Evolutionary conservation across 1,140 invertebrate species (phyloP), one percentile per base, ranked within the genome.

Genomic region (Microplitis mediator): DNA sequence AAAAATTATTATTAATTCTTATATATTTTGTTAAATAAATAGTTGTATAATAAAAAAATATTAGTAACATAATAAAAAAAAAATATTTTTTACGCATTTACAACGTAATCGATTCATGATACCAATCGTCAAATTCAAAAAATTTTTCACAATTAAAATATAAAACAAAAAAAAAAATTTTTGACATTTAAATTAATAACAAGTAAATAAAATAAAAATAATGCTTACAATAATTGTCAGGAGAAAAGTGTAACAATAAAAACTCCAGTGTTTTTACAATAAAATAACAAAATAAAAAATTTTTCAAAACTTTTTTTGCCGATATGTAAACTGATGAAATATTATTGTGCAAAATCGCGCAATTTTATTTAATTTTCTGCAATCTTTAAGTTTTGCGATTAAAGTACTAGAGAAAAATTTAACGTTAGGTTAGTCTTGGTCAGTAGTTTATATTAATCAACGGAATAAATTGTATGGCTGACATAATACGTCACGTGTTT

Each of bases 1-100:
- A 81, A 79, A 79, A 80, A 83, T 82, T 81, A 81, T 76, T 81
- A 77, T 82, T 80, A 81, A 78, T 72, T 16, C 8, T 34, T 31
- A 13, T 61, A 32, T 63, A 63, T 63, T 36, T 63, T 63, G 61
- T 63, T 63, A 34, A 63, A 63, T 45, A 13, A 23, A 32, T 60
- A 60, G 34, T 39, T 63, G 61, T 63, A 63, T 39, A 63, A 35
- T 63, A 63, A 45, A 45, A 9, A 45, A 45, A 54, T 54, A 54
- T n/a, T 54, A 54, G 52, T 54, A 54, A 6, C 39, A 32, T 61
- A 35, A 61, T 56, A 16, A 61, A 61, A 32, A 61, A 61, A 63
- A 63, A 36, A 32, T 63, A 63, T 63, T 63, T 63, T 63, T 63
- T 31, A 63, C 34, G 61, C 34, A 35, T 32, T 31, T 61, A 61